phyloP scores from a whole-genome alignment of 2,888 invertebrate species.

The Danaus chrysippus region DNA sequence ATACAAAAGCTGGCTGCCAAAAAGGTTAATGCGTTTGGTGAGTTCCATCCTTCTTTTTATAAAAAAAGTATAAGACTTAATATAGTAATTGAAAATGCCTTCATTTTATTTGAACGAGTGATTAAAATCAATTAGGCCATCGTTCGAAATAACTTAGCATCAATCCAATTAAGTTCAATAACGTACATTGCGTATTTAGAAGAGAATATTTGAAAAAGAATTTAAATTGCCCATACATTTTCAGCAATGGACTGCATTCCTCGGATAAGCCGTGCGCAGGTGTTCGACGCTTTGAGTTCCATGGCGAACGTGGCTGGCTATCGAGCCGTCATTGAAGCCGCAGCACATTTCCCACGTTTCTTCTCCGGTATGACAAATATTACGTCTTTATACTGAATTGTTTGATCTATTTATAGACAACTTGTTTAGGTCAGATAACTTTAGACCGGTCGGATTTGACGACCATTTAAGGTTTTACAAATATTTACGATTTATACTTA shows the following conservation, averaged over 20 bases:
- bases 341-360: constrained; percentile 93
- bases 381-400: not conserved
- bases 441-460: no score
- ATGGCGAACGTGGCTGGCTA: constrained; percentile 96
- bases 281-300: constrained; percentile 93
- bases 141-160: no score
- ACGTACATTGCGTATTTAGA: no score
- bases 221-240: constrained; percentile 32
- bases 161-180: no score
- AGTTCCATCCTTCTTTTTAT: constrained; percentile 38
- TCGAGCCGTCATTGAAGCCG: constrained; percentile 92
- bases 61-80: not conserved
- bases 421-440: no score
- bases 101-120: not conserved
- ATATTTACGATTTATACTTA: no score
- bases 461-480: no score
- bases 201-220: no score
- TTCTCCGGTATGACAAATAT: constrained; percentile 83
- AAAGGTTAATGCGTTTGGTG: constrained; percentile 89
- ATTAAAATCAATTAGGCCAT: no score
- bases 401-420: no score
- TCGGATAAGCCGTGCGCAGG: constrained; percentile 92
- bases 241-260: constrained; percentile 93
- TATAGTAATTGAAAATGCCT: not conserved
- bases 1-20: constrained; percentile 83